phyloP scores from a whole-genome alignment of 2,888 invertebrate species.

The Pseudococcus jackbeardsleyi region DNA sequence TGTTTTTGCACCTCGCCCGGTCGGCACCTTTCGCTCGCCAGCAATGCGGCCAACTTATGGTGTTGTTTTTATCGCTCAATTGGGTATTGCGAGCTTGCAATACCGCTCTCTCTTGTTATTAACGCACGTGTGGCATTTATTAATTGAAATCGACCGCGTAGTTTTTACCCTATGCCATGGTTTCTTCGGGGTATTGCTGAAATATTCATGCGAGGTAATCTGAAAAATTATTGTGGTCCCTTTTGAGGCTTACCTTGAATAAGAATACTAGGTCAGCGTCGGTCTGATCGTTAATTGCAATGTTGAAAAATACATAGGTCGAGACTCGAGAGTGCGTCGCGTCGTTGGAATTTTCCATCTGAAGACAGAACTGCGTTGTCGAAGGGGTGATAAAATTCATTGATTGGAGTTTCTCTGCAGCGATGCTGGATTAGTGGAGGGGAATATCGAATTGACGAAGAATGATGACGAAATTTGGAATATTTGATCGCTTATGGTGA shows the following conservation, averaged over 20 bases:
- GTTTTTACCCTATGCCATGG: slow-evolving; percentile 2
- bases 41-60: slow-evolving; percentile 21
- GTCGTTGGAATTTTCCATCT: too few relatives aligned
- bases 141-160: slow-evolving; percentile 50
- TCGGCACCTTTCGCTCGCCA: too few relatives aligned
- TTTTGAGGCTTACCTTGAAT: slow-evolving; percentile 44
- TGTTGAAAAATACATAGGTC: background rate
- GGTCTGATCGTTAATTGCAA: slow-evolving; percentile 28
- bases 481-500: too few relatives aligned
- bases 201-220: slow-evolving; percentile 49
- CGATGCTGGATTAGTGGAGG: too few relatives aligned
- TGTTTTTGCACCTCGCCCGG: background rate
- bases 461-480: too few relatives aligned
- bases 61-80: slow-evolving; percentile 51
- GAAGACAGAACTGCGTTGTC: too few relatives aligned
- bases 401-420: too few relatives aligned
- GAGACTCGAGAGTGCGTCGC: too few relatives aligned
- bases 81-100: slow-evolving; percentile 23
- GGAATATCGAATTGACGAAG: too few relatives aligned
- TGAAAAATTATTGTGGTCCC: slow-evolving; percentile 52
- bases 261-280: slow-evolving; percentile 24
- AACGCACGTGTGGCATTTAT: slow-evolving; percentile 53
- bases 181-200: slow-evolving; percentile 28
- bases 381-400: too few relatives aligned
- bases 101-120: background rate